Evolutionary conservation across 2,888 invertebrate species (phyloP).

Genomic region (Cecidostiba fungosa): DNA sequence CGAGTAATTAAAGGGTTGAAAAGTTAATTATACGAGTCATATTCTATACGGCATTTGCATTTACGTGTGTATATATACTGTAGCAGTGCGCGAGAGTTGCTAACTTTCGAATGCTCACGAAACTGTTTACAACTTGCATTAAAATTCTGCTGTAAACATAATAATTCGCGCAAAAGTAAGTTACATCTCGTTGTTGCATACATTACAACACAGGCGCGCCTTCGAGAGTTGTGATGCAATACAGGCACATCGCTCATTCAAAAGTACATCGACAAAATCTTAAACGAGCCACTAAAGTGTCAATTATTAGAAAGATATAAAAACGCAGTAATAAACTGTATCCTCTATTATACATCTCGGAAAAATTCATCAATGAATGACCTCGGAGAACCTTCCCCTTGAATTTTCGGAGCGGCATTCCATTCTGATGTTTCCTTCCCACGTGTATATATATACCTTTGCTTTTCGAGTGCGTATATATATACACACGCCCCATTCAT

Average conservation of each 20-base stretch:
- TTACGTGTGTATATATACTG: not conserved
- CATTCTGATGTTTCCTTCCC: constrained; percentile 47
- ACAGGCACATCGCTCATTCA: not conserved
- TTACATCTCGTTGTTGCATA: not conserved
- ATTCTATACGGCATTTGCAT: not conserved
- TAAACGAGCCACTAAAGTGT: not conserved
- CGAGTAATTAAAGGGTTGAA: not conserved
- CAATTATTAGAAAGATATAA: not conserved
- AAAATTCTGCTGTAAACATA: not conserved
- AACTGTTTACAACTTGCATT: constrained; percentile 10
- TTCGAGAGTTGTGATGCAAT: not conserved
- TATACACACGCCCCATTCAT: not conserved
- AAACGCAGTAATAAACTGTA: not conserved
- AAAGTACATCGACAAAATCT: not conserved
- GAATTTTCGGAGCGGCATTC: constrained; percentile 25
- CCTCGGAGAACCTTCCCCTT: not conserved
- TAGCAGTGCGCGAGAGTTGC: not conserved
- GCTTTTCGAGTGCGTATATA: constrained; percentile 23
- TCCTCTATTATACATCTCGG: not conserved
- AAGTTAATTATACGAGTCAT: not conserved
- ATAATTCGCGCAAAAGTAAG: not conserved
- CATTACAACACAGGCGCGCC: not conserved
- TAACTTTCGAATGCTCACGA: not conserved
- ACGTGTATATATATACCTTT: constrained; percentile 5
- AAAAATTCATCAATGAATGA: not conserved